These are phyloP conservation scores for Brachionus rotundiformis DNA, from an alignment of 1,140 invertebrate genomes.

Conservation along the genomic window DNA sequence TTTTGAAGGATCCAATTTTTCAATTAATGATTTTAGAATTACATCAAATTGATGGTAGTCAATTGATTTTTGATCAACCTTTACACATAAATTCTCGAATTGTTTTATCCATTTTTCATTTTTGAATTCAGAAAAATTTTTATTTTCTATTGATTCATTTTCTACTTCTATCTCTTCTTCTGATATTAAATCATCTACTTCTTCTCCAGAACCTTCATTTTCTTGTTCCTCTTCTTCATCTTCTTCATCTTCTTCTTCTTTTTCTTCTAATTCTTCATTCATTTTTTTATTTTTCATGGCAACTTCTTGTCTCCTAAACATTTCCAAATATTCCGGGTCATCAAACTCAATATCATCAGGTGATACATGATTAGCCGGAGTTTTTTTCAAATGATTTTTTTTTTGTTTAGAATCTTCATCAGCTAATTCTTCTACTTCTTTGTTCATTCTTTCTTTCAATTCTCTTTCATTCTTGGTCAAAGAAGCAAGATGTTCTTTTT, in stretches of 20 bases:
- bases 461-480: slow-evolving; percentile 75
- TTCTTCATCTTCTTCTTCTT: slow-evolving; percentile 52
- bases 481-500: slow-evolving; percentile 75
- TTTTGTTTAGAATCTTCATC: background rate
- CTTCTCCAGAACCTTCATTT: slow-evolving; percentile 58
- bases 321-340: slow-evolving; percentile 55
- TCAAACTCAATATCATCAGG: slow-evolving; percentile 68
- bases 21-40: slow-evolving; percentile 56
- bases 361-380: slow-evolving; percentile 64
- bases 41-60: slow-evolving; percentile 67
- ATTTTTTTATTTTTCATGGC: slow-evolving; percentile 20
- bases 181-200: slow-evolving; percentile 58
- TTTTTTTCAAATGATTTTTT: slow-evolving; percentile 55
- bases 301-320: slow-evolving; percentile 10
- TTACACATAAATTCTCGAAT: slow-evolving; percentile 13
- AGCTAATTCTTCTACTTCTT: slow-evolving; percentile 8
- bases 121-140: slow-evolving; percentile 52
- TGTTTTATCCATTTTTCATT: slow-evolving; percentile 54
- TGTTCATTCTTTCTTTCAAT: slow-evolving; percentile 2
- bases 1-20: slow-evolving; percentile 66
- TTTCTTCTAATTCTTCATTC: slow-evolving; percentile 30
- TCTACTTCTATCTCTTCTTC: slow-evolving; percentile 55
- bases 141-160: slow-evolving; percentile 49
- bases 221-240: slow-evolving; percentile 52
- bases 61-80: slow-evolving; percentile 68